Evolutionary conservation across 2,888 invertebrate genomes (phyloP).

Genomic region (Helleia helle): DNA sequence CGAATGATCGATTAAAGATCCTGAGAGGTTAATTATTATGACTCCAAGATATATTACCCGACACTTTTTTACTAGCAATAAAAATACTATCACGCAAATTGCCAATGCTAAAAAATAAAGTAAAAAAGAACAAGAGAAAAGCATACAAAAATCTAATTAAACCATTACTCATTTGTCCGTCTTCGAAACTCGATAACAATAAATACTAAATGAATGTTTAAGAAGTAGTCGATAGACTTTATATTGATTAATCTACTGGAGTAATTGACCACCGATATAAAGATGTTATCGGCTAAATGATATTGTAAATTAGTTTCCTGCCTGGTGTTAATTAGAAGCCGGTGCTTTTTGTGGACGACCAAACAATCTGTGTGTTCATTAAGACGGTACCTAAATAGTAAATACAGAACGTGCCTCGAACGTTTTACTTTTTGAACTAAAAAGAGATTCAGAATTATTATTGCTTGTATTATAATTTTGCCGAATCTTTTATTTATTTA

Average conservation of each 20-base stretch:
- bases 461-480: too few species aligned
- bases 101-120: too few species aligned
- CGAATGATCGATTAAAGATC: too few species aligned
- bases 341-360: conserved; percentile 2
- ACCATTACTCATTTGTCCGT: conserved; percentile 1
- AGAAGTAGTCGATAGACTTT: neutral
- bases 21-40: too few species aligned
- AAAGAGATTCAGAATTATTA: too few species aligned
- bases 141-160: neutral
- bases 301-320: conserved; percentile 51
- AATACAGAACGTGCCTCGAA: too few species aligned
- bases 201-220: conserved; percentile 1
- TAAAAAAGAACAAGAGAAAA: neutral
- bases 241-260: conserved; percentile 10
- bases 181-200: conserved; percentile 3
- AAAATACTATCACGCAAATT: too few species aligned
- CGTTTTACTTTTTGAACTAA: too few species aligned
- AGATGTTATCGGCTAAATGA: conserved; percentile 49
- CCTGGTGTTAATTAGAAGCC: conserved; percentile 42
- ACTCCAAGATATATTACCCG: too few species aligned
- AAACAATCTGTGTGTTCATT: conserved; percentile 2
- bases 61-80: too few species aligned
- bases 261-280: conserved; percentile 32
- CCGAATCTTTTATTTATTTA: too few species aligned
- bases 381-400: too few species aligned